phyloP scores from a whole-genome alignment of 2,888 invertebrate genomes.

The Ernsta delagoae region DNA sequence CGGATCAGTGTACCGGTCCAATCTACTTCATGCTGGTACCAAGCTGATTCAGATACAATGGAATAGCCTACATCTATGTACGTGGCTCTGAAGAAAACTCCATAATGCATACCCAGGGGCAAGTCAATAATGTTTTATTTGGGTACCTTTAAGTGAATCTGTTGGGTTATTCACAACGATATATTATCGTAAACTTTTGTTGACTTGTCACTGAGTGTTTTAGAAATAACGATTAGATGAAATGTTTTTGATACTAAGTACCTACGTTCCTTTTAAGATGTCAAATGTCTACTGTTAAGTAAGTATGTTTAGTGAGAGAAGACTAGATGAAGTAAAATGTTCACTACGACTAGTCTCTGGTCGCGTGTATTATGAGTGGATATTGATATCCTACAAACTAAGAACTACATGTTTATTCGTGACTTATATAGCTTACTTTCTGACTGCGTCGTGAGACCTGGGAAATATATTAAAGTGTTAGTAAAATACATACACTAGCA shows the following conservation, averaged over 20 bases:
- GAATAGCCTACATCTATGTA: not conserved
- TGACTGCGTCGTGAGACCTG: conserved; percentile 82
- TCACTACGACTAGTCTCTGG: conserved; percentile 13
- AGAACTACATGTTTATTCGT: conserved; percentile 57
- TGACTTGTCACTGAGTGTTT: conserved; percentile 65
- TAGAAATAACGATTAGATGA: conserved; percentile 43
- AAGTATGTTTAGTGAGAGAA: conserved; percentile 8
- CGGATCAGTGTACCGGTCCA: conserved; percentile 1
- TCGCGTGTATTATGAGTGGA: conserved; percentile 11
- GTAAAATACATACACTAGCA: conserved; percentile 50
- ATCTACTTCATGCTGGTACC: conserved; percentile 27
- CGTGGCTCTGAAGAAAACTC: conserved; percentile 7
- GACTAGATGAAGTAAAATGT: conserved; percentile 31
- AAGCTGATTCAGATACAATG: conserved; percentile 15
- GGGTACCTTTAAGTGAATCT: conserved; percentile 1
- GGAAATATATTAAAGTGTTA: conserved; percentile 76
- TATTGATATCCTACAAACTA: too few species aligned
- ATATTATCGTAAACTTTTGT: conserved; percentile 32
- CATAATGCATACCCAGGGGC: conserved; percentile 22
- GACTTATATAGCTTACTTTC: conserved; percentile 75
- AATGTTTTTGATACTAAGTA: conserved; percentile 31
- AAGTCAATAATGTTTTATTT: conserved; percentile 28
- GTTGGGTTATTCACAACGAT: conserved; percentile 7
- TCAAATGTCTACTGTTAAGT: conserved; percentile 20
- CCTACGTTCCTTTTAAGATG: conserved; percentile 13